Percentiles rank a stretch among this genome's conserved stretches.
phyloP scores from a whole-genome alignment of 2,888 invertebrate species.

The Cephus sareptanus region DNA sequence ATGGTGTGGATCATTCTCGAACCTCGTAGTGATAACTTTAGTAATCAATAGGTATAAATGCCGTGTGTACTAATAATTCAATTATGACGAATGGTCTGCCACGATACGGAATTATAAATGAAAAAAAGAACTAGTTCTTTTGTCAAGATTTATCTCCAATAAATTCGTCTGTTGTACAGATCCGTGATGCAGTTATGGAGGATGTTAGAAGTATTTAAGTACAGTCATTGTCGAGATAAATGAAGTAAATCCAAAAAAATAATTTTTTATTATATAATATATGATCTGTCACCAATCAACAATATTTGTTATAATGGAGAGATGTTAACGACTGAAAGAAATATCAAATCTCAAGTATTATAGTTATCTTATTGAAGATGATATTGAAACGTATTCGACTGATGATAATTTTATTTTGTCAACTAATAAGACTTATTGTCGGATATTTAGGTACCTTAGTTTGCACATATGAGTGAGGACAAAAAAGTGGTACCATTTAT shows the following conservation, averaged over 20 bases:
- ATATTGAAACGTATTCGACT: not conserved
- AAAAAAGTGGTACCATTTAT: not conserved
- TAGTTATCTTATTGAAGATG: no score
- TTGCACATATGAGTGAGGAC: no score
- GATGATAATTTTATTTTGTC: not conserved
- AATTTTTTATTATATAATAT: not conserved
- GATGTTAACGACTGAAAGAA: not conserved
- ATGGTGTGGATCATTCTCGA: not conserved
- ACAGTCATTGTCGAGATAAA: not conserved
- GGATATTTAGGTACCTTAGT: not conserved
- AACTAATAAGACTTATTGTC: not conserved
- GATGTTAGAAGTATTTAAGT: not conserved
- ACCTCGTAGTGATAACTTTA: not conserved
- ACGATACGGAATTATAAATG: not conserved
- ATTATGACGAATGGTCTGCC: not conserved
- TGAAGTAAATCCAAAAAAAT: not conserved
- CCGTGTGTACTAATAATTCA: not conserved
- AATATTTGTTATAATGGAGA: not conserved
- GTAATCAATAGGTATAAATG: not conserved
- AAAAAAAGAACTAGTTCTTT: not conserved
- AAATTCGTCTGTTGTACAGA: not conserved
- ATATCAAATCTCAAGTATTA: not conserved
- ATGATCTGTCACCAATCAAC: not conserved
- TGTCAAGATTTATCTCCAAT: not conserved
- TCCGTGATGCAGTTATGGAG: not conserved